Conservation (phyloP, 1,140 invertebrate genomes). For the Portunus trituberculatus region DNA sequence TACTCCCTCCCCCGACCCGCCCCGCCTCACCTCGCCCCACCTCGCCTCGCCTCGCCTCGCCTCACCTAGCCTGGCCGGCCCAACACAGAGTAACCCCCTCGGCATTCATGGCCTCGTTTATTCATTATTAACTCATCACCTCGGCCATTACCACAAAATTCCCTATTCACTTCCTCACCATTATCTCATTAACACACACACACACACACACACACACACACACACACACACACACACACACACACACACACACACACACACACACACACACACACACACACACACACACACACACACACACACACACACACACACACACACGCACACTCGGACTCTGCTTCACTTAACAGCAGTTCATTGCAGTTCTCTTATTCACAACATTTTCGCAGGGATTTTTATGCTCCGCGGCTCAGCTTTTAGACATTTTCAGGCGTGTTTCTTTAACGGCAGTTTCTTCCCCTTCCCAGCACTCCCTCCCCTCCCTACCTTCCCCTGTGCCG, state of each 20-base stretch:
- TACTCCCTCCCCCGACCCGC: neutral
- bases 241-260: neutral
- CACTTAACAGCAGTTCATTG: neutral
- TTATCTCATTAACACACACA: conserved; percentile 26
- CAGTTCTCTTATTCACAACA: neutral
- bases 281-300: neutral
- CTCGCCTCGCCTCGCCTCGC: no score
- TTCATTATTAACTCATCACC: neutral
- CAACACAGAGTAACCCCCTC: neutral
- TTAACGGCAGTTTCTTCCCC: neutral
- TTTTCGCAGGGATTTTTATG: neutral
- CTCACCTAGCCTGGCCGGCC: neutral
- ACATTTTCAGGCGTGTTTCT: neutral
- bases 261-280: conserved; percentile 15
- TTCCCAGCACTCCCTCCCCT: neutral
- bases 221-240: neutral
- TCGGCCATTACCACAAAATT: neutral
- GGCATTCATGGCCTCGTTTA: neutral
- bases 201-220: conserved; percentile 10
- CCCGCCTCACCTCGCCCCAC: no score
- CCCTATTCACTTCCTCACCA: neutral
- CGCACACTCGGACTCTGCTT: no score
- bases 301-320: conserved; percentile 33
- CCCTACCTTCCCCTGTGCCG: neutral
- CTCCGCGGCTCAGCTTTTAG: neutral